Percentiles rank a stretch among this genome's conserved stretches.
phyloP scores from a whole-genome alignment of 2,888 invertebrate genomes.

The Pachliopta kotzebuea region DNA sequence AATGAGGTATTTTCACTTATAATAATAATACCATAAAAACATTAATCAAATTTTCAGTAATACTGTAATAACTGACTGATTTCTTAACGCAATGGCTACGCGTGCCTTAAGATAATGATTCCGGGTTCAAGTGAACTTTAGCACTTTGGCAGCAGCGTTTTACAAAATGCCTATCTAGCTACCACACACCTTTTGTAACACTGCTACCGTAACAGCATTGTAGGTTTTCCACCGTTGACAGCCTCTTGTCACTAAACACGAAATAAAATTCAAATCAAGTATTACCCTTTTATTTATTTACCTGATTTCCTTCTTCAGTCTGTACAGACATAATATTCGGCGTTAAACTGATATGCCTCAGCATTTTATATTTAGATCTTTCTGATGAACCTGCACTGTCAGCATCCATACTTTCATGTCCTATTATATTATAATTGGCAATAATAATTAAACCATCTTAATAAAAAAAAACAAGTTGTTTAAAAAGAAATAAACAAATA shows the following conservation, averaged over 20 bases:
- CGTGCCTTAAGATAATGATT: too few species aligned
- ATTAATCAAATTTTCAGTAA: not conserved
- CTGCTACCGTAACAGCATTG: too few species aligned
- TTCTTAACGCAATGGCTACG: too few species aligned
- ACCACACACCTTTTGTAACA: too few species aligned
- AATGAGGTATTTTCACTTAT: not conserved
- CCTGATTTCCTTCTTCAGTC: conserved; percentile 74
- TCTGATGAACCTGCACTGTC: conserved; percentile 48
- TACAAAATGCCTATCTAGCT: too few species aligned
- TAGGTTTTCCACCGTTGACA: too few species aligned
- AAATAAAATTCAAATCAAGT: not conserved
- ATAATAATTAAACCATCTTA: not conserved
- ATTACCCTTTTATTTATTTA: conserved; percentile 34
- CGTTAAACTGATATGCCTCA: conserved; percentile 66
- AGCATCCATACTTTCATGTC: conserved; percentile 55
- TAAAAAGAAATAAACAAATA: not conserved
- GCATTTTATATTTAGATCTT: conserved; percentile 57
- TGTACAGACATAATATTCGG: conserved; percentile 63
- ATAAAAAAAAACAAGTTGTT: not conserved
- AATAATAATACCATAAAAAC: not conserved
- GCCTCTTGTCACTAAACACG: too few species aligned
- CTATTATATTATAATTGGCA: conserved; percentile 32
- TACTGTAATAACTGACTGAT: not conserved
- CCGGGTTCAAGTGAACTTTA: too few species aligned
- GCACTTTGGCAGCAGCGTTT: too few species aligned